These are phyloP conservation scores for Psittacula echo DNA, from an alignment of 2,797 vertebrate species.

Conservation along the genomic window DNA sequence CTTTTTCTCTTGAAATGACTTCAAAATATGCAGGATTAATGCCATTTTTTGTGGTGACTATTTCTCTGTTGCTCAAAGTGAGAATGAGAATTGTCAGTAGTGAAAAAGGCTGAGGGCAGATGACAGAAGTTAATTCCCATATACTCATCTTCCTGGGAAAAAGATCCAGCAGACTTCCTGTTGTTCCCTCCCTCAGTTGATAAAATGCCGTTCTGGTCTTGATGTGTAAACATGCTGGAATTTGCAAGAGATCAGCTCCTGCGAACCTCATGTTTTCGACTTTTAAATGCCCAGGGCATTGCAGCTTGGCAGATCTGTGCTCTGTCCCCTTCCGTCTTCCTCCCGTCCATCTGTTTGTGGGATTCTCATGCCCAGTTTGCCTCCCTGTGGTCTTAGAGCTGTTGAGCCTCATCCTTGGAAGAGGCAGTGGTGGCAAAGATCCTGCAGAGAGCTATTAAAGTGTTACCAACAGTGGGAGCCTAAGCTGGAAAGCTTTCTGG, in stretches of 20 bases:
- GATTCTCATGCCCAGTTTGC: slow-evolving; percentile 64
- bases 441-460: slow-evolving; percentile 69
- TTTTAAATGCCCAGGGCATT: slow-evolving; percentile 50
- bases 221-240: slow-evolving; percentile 53
- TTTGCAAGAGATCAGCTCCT: slow-evolving; percentile 49
- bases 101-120: slow-evolving; percentile 15
- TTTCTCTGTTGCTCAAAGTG: slow-evolving; percentile 54
- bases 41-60: neutral
- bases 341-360: slow-evolving; percentile 67
- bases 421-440: slow-evolving; percentile 64
- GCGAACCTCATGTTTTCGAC: neutral
- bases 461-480: slow-evolving; percentile 46
- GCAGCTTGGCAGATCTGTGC: slow-evolving; percentile 47
- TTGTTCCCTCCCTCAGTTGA: slow-evolving; percentile 52
- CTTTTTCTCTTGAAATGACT: slow-evolving; percentile 27
- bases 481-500: slow-evolving; percentile 26
- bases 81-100: slow-evolving; percentile 64
- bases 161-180: slow-evolving; percentile 32
- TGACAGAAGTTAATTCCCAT: slow-evolving; percentile 65
- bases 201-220: slow-evolving; percentile 31
- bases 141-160: slow-evolving; percentile 37
- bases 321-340: slow-evolving; percentile 30
- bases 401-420: slow-evolving; percentile 66
- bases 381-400: slow-evolving; percentile 59
- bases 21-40: slow-evolving; percentile 63